phyloP scores from a whole-genome alignment of 2,888 invertebrate species.

The Andrena hattorfiana region DNA sequence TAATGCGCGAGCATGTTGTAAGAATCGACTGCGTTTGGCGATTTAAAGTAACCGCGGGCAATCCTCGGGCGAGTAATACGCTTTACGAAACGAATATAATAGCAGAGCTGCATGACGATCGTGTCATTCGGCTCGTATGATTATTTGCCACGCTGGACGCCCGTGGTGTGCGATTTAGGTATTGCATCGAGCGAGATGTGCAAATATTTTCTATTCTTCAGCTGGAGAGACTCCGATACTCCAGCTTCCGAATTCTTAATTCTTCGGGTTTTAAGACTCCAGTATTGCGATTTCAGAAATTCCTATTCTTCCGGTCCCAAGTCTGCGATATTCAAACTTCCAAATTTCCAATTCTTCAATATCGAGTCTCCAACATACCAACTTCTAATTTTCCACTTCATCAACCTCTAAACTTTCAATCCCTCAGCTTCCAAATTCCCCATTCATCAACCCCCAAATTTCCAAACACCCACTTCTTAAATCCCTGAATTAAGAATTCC shows the following conservation, averaged over 20 bases:
- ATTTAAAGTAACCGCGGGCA: slow-evolving; percentile 38
- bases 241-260: not conserved
- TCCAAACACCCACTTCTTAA: not conserved
- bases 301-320: not conserved
- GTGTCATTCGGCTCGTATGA: slow-evolving; percentile 29
- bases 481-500: not conserved
- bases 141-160: slow-evolving; percentile 35
- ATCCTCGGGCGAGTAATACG: slow-evolving; percentile 33
- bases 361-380: not conserved
- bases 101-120: slow-evolving; percentile 20
- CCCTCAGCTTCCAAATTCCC: not conserved
- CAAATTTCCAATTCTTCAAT: not conserved
- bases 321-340: not conserved
- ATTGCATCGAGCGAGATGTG: not conserved
- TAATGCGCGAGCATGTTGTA: slow-evolving; percentile 33
- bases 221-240: not conserved
- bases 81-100: slow-evolving; percentile 51
- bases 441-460: not conserved
- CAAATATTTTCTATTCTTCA: not conserved
- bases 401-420: too few species aligned
- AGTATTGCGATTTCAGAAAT: not conserved
- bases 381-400: not conserved
- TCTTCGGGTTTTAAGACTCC: not conserved
- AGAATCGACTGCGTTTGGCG: slow-evolving; percentile 39
- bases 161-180: slow-evolving; percentile 7